Conservation (phyloP, 2,113 vertebrate species). For the human (Homo sapiens) region GRCh38 chr16:57258001-57258500, state of each 20-base stretch:
- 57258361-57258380: not conserved
- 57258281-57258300: not conserved
- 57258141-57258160: too few species aligned
- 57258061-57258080: too few species aligned
- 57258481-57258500: slow-evolving; percentile 65
- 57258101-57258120: too few species aligned
- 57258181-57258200: too few species aligned
- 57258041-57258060: too few species aligned
- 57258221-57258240: too few species aligned
- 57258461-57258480: slow-evolving; percentile 87
- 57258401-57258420: not conserved
- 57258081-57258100: too few species aligned
- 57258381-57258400: not conserved
- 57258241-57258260: not conserved
- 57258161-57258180: too few species aligned
- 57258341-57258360: not conserved
- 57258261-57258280: not conserved
- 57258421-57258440: not conserved
- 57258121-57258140: too few species aligned
- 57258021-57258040: too few species aligned
- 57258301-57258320: not conserved
- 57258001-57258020: too few species aligned
- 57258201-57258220: too few species aligned
- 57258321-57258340: not conserved
- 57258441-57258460: slow-evolving; percentile 80